These are phyloP conservation scores for Manacus vitellinus DNA, from an alignment of 2,113 vertebrate genomes.

Conservation along the genomic window DNA sequence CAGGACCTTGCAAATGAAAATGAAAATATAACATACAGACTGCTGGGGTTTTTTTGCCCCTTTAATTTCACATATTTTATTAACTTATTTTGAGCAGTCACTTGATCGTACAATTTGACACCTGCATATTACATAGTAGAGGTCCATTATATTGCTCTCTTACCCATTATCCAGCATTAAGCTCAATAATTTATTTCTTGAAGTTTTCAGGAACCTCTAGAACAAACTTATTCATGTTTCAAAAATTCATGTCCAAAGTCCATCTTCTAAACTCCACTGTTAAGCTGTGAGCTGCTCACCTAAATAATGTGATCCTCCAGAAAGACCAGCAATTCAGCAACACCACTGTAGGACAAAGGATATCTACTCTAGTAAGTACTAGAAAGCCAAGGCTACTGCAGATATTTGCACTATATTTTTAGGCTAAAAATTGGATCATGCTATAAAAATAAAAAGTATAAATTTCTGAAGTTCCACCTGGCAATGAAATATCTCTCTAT, in stretches of 20 bases:
- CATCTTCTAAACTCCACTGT: background rate
- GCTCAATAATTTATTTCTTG: background rate
- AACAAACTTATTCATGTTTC: background rate
- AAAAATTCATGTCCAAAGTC: background rate
- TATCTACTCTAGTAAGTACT: background rate
- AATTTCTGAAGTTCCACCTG: background rate
- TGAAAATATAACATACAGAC: background rate
- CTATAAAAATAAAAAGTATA: background rate
- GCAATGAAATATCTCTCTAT: background rate
- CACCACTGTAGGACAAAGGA: background rate
- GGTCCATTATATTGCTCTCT: background rate
- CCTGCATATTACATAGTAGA: background rate
- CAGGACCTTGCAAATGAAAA: background rate
- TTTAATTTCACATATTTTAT: background rate
- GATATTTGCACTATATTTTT: background rate
- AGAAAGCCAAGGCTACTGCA: background rate
- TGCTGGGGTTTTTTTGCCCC: background rate
- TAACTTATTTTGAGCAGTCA: background rate
- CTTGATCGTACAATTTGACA: background rate
- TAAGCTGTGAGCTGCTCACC: background rate
- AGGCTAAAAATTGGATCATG: background rate
- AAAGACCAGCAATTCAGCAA: background rate
- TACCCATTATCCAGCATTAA: background rate
- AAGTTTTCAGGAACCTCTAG: background rate
- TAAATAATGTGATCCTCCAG: background rate